Evolutionary conservation across 1,140 invertebrate species (phyloP).

Genomic region (Hyles euphorbiae): DNA sequence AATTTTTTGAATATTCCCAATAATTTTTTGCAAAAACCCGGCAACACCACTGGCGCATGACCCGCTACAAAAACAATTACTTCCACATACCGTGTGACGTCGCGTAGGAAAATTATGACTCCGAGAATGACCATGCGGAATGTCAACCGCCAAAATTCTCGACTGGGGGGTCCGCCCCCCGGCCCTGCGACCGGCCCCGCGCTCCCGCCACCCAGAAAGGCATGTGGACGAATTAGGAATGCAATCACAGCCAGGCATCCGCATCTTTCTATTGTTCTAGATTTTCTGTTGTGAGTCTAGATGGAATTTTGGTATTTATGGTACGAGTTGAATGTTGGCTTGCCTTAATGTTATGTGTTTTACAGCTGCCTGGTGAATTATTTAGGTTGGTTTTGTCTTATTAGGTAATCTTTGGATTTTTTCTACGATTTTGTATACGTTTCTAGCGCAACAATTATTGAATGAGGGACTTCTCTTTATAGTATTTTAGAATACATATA

Average conservation of each 20-base stretch:
- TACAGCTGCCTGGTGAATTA: too few species aligned
- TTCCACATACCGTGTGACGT: conserved; percentile 32
- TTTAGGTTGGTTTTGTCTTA: too few species aligned
- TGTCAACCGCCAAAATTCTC: conserved; percentile 47
- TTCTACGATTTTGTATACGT: too few species aligned
- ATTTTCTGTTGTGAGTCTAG: neutral
- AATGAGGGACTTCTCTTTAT: too few species aligned
- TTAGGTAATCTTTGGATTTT: too few species aligned
- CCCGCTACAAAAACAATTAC: conserved; percentile 48
- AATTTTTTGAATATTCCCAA: too few species aligned
- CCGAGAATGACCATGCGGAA: conserved; percentile 62
- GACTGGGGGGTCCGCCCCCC: conserved; percentile 2
- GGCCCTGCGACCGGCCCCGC: neutral
- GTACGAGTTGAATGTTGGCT: too few species aligned
- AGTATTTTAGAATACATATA: too few species aligned
- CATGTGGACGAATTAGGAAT: conserved; percentile 40
- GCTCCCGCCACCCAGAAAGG: conserved; percentile 21
- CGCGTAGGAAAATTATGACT: conserved; percentile 52
- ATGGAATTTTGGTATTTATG: neutral
- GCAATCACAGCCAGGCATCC: conserved; percentile 28
- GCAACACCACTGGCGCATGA: neutral
- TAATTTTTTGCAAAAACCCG: too few species aligned
- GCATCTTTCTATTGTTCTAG: conserved; percentile 6
- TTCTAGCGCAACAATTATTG: too few species aligned
- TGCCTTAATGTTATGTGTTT: too few species aligned